Conservation (phyloP, 2,888 invertebrate species). For the Salticus scenicus region DNA sequence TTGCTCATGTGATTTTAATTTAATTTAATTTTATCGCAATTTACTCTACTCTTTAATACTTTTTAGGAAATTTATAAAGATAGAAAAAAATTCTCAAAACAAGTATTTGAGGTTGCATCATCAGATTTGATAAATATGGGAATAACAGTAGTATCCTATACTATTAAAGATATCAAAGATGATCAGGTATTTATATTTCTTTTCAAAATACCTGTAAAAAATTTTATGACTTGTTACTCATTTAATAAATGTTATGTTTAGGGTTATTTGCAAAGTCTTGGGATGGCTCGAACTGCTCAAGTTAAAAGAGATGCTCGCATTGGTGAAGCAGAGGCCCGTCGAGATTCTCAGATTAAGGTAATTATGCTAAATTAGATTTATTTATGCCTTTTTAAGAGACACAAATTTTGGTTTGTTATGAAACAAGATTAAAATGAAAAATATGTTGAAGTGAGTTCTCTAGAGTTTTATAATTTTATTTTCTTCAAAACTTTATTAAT, state of each 20-base stretch:
- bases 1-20: too few relatives aligned
- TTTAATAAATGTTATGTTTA: slow-evolving; percentile 75
- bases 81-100: slow-evolving; percentile 94
- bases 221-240: background rate
- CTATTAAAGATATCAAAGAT: slow-evolving; percentile 93
- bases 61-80: slow-evolving; percentile 92
- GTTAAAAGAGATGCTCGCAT: slow-evolving; percentile 97
- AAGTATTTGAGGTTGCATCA: slow-evolving; percentile 94
- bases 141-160: slow-evolving; percentile 95
- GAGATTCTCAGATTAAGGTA: slow-evolving; percentile 89
- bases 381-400: too few relatives aligned
- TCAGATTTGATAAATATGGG: slow-evolving; percentile 97
- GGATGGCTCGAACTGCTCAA: slow-evolving; percentile 95
- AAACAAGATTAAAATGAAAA: too few relatives aligned
- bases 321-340: slow-evolving; percentile 95
- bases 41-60: background rate
- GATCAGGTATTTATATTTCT: slow-evolving; percentile 80
- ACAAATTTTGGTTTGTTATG: too few relatives aligned
- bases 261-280: slow-evolving; percentile 94
- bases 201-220: background rate
- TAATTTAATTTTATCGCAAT: too few relatives aligned
- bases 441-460: background rate
- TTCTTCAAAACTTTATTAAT: too few relatives aligned
- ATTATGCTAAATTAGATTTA: background rate
- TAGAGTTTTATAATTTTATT: too few relatives aligned